Conservation (phyloP, 2,888 invertebrate genomes). For the Asteroscopus sphinx region DNA sequence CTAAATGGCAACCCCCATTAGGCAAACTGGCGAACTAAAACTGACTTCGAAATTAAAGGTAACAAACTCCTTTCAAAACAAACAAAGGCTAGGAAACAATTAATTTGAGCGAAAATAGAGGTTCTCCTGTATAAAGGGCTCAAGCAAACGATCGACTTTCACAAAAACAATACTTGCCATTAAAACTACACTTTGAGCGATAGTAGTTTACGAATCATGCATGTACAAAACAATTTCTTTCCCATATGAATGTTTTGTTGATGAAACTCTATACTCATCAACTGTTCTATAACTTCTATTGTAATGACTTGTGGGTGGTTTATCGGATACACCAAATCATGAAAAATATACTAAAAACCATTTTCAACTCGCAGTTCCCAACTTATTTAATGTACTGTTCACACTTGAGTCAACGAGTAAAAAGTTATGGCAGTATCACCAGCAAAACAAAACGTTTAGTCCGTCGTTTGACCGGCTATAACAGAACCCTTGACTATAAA, state of each 20-base stretch:
- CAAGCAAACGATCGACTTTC: conserved; percentile 1
- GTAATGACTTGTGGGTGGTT: too few relatives aligned
- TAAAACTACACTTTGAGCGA: not conserved
- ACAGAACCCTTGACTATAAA: conserved; percentile 16
- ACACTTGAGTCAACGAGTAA: not conserved
- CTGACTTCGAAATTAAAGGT: conserved; percentile 41
- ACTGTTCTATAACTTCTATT: too few relatives aligned
- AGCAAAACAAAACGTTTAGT: conserved; percentile 1
- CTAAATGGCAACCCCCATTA: conserved; percentile 36
- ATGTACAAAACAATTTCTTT: not conserved
- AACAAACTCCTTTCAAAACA: conserved; percentile 36
- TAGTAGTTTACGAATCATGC: not conserved
- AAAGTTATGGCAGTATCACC: not conserved
- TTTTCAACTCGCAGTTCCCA: too few relatives aligned
- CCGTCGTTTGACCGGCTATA: conserved; percentile 2
- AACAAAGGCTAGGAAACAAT: conserved; percentile 39
- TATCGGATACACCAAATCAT: too few relatives aligned
- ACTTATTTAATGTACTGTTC: not conserved
- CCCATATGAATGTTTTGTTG: too few relatives aligned
- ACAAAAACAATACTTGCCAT: not conserved
- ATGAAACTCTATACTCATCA: too few relatives aligned
- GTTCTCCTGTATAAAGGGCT: not conserved
- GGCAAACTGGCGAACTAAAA: conserved; percentile 31
- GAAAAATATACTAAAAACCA: too few relatives aligned
- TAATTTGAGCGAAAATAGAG: conserved; percentile 22